Evolutionary conservation across 2,888 invertebrate genomes (phyloP).

Genomic region (Fabriciana adippe): DNA sequence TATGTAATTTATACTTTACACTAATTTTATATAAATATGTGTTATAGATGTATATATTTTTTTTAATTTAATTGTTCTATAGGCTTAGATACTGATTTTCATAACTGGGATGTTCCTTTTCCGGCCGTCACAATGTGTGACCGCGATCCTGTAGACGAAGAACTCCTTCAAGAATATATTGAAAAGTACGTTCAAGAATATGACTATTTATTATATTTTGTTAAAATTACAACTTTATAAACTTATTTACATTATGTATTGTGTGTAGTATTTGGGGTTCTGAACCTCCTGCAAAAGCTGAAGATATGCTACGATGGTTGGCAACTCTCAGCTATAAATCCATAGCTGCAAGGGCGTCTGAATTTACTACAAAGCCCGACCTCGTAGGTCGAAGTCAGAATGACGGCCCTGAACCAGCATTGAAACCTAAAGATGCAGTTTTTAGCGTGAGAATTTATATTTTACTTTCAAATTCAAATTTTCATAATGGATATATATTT

Average conservation of each 20-base stretch:
- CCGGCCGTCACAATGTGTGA: slow-evolving; percentile 87
- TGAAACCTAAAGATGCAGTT: slow-evolving; percentile 65
- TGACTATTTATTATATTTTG: not conserved
- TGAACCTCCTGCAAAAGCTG: slow-evolving; percentile 58
- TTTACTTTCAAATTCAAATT: not conserved
- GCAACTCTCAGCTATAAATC: slow-evolving; percentile 69
- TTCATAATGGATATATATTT: not conserved
- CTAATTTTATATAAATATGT: not conserved
- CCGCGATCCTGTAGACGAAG: slow-evolving; percentile 76
- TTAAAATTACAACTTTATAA: not conserved
- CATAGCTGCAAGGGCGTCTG: slow-evolving; percentile 56
- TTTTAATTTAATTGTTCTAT: slow-evolving; percentile 40
- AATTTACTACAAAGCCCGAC: slow-evolving; percentile 54
- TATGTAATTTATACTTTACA: not conserved
- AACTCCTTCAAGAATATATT: slow-evolving; percentile 69
- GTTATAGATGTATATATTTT: not conserved
- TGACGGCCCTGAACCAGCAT: slow-evolving; percentile 48
- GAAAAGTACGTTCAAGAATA: slow-evolving; percentile 55
- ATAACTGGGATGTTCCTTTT: slow-evolving; percentile 90
- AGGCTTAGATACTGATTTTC: slow-evolving; percentile 90
- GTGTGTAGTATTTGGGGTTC: slow-evolving; percentile 54
- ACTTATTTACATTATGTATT: not conserved
- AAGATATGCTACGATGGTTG: slow-evolving; percentile 69
- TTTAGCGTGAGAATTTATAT: slow-evolving; percentile 56
- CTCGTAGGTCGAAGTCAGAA: slow-evolving; percentile 50